Percentiles rank a stretch among this genome's conserved stretches.
phyloP scores from a whole-genome alignment of 2,113 vertebrate genomes.

The Hemibagrus wyckioides region DNA sequence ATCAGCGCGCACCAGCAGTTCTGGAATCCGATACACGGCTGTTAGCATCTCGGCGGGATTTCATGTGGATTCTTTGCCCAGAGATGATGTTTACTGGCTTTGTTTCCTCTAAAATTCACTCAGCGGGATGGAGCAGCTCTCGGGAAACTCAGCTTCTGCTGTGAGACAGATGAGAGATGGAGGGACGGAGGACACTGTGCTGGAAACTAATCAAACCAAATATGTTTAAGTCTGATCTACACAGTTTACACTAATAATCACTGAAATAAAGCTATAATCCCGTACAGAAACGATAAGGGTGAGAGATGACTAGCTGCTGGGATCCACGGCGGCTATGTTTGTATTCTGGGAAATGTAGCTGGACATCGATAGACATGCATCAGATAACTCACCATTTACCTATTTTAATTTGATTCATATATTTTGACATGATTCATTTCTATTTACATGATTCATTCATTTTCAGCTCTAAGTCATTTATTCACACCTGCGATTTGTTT shows the following conservation, averaged over 20 bases:
- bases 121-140: background rate
- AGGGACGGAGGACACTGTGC: background rate
- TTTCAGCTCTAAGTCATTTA: too few species aligned
- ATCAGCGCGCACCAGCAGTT: background rate
- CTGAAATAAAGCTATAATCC: background rate
- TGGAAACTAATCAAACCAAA: background rate
- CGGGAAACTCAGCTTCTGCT: background rate
- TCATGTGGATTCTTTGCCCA: background rate
- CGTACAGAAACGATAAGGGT: background rate
- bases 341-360: too few species aligned
- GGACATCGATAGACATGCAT: too few species aligned
- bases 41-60: conserved; percentile 6
- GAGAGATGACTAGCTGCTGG: too few species aligned
- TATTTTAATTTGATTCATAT: background rate
- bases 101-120: conserved; percentile 11
- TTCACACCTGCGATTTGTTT: too few species aligned
- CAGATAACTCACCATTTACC: background rate
- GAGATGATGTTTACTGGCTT: conserved; percentile 22
- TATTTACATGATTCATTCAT: background rate
- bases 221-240: background rate
- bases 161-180: background rate
- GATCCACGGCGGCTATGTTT: too few species aligned
- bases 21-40: background rate
- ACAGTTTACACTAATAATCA: background rate
- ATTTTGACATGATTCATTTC: background rate